Evolutionary conservation across 2,113 vertebrate genomes (phyloP), one percentile per base, ranked within the genome.

Genomic region (Ondatra zibethicus): DNA sequence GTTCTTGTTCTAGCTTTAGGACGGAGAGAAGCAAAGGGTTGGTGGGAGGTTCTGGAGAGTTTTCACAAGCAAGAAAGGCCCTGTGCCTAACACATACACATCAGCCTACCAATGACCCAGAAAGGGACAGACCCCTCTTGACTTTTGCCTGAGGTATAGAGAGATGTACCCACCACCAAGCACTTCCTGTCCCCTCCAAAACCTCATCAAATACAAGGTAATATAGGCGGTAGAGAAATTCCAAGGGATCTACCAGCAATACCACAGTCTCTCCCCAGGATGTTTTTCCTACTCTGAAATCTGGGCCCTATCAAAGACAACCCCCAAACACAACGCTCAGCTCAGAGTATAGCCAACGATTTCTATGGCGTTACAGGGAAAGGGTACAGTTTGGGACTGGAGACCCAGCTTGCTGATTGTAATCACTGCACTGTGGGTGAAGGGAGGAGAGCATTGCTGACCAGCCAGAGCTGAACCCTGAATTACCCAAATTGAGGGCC

Each of bases 401-500:
- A 93, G 94, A 42, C 61, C 70, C 52, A 63, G 75, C 68, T 66
- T 89, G 42, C 76, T 52, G 63, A 81, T 89, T 76, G 55, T 39
- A 70, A 95, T 85, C 68, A 52, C n/a, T 9, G 21, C 73, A 29
- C 33, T 73, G n/a, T 42, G n/a, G 73, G 76, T 58, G 36, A 45
- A 10, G 42, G 5, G 39, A 92, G 7, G n/a, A 94, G 12, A 88
- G 23, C 36, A 8, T 77, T 21, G 39, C 73, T 36, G 23, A 33
- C 12, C 88, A 76, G 13, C 68, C 14, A 72, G 78, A 66, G 7
- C 77, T 11, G 27, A 10, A 13, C 63, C 29, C 73, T 17, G 31
- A 50, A 80, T 81, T 14, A 9, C 29, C 58, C 76, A 94, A 80
- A 63, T 68, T 16, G 17, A 63, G 29, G 27, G 4, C 52, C 84